Evolutionary conservation across 1,140 invertebrate genomes (phyloP).

Genomic region (Scaptomyza graminum): DNA sequence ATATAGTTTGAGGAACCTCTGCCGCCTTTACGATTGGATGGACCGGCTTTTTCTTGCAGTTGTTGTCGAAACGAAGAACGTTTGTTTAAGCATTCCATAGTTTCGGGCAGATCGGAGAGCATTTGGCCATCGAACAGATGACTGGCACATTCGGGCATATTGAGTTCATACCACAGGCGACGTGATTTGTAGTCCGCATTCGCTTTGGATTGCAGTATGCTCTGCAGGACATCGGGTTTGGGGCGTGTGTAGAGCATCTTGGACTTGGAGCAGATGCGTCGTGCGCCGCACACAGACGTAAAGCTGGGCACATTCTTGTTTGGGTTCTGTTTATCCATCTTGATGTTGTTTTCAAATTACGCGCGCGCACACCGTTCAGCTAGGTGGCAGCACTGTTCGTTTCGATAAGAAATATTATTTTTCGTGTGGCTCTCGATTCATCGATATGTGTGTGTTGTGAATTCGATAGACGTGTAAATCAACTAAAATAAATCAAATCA

Average conservation of each 20-base stretch:
- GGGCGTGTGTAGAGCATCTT: constrained; percentile 74
- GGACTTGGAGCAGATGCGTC: constrained; percentile 62
- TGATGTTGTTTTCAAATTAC: constrained; percentile 28
- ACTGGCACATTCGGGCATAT: constrained; percentile 80
- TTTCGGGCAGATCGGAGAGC: constrained; percentile 71
- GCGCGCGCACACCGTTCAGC: constrained; percentile 21
- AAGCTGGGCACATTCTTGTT: constrained; percentile 65
- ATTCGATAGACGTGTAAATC: constrained; percentile 27
- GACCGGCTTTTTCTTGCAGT: constrained; percentile 7
- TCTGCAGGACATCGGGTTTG: constrained; percentile 74
- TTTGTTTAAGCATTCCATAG: constrained; percentile 49
- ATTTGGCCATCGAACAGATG: constrained; percentile 71
- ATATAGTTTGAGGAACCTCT: constrained; percentile 56
- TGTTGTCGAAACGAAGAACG: constrained; percentile 30
- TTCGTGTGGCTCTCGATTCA: constrained; percentile 35
- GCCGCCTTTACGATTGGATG: not conserved
- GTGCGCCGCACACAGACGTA: constrained; percentile 59
- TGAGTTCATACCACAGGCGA: constrained; percentile 79
- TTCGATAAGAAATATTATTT: constrained; percentile 31
- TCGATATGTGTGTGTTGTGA: constrained; percentile 19
- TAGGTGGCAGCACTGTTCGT: constrained; percentile 34
- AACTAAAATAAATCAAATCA: constrained; percentile 27
- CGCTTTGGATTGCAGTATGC: constrained; percentile 75
- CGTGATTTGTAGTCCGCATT: constrained; percentile 77
- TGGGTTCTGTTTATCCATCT: constrained; percentile 61